Evolutionary conservation across 1,140 invertebrate genomes (phyloP), one percentile per base, ranked within the genome.

Genomic region (Odontomachus brunneus): DNA sequence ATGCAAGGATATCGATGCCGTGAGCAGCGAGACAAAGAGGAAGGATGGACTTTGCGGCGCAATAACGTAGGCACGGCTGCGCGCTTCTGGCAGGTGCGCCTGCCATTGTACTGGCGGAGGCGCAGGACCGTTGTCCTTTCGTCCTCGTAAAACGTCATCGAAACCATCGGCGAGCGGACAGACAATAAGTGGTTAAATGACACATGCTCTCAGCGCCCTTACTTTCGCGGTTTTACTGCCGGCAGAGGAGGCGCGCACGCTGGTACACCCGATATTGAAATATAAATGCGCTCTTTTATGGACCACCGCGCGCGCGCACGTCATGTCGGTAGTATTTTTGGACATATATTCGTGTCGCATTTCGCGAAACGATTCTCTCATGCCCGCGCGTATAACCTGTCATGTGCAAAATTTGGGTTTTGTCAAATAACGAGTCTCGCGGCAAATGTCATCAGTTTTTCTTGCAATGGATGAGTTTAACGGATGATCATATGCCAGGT

Each of bases 181-280:
- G 19, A 29, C 48, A 76, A 76, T 76, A 76, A 76, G 48, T 66
- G 74, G 48, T 76, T 66, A 53, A 66, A 66, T 33, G 60, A 75
- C 73, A 76, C 44, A 17, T 22, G 55, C 19, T 65, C 62, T 53
- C 26, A 33, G 66, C 60, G 26, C 49, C 19, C 19, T 3, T 73
- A 53, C 19, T 15, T 17, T 38, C 62, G 29, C 48, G 17, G 9
- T 71, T 80, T 71, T 17, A 71, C 15, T 29, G 29, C 73, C 62
- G 65, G 15, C 33, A 38, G 29, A 38, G 38, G 9, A 44, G n/a
- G 38, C 9, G 38, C 38, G 38, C 38, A 7, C 3, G 38, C 38
- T 7, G 0, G 9, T 7, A 3, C 38, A 7, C 38, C 9, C 38
- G 38, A 76, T 66, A 76, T 76, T 66, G 74, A 76, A 76, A 76